Conservation (phyloP, 2,113 vertebrate species). For the Tringa solitaria region DNA sequence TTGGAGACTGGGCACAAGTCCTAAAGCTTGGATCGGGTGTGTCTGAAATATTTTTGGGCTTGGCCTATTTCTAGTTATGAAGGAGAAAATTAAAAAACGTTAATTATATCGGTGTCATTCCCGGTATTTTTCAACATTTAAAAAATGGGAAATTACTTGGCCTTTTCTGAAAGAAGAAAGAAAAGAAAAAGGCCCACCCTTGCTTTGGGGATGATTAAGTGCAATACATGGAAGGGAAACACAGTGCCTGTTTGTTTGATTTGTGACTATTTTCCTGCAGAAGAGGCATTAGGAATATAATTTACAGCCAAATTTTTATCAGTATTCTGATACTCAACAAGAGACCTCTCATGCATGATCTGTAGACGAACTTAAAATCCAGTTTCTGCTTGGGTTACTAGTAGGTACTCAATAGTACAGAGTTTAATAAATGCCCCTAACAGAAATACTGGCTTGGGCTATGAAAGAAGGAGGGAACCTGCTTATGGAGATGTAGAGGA, state of each 20-base stretch:
- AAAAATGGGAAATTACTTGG: conserved; percentile 25
- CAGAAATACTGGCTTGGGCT: background rate
- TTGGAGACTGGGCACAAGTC: conserved; percentile 32
- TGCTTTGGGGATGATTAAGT: conserved; percentile 39
- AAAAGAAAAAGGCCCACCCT: conserved; percentile 40
- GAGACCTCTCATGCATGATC: background rate
- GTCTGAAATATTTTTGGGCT: conserved; percentile 37
- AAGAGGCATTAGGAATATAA: background rate
- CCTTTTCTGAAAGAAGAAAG: conserved; percentile 7
- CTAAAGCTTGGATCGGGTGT: conserved; percentile 35
- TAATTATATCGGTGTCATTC: conserved; percentile 15
- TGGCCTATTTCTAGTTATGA: background rate
- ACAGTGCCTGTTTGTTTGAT: background rate
- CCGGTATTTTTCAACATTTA: background rate
- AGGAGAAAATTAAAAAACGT: conserved; percentile 22
- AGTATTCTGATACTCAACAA: background rate
- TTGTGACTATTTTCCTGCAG: conserved; percentile 4
- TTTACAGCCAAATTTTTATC: background rate
- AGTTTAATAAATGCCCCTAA: background rate
- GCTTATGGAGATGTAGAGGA: background rate
- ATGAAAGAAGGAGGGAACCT: background rate
- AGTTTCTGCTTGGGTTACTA: background rate
- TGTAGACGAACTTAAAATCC: background rate
- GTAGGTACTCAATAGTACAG: background rate
- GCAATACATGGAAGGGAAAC: background rate